Conservation (phyloP, 2,113 vertebrate species). For the Ifrita kowaldi region DNA sequence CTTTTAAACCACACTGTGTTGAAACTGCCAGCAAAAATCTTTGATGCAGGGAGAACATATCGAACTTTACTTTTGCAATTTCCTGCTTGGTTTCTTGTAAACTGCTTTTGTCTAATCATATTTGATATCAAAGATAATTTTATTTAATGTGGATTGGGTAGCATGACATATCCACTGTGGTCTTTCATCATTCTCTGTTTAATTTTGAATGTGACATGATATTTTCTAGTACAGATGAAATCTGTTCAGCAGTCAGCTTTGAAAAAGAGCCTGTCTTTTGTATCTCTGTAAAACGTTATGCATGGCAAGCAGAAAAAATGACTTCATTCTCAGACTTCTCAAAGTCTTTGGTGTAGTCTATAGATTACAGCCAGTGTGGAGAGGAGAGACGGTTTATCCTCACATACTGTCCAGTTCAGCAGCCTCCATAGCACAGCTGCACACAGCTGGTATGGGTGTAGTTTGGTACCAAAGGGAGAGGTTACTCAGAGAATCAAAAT, state of each 20-base stretch:
- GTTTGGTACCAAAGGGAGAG: background rate
- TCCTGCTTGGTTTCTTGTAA: background rate
- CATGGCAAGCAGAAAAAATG: background rate
- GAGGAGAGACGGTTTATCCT: background rate
- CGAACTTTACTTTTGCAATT: background rate
- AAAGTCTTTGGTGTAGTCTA: background rate
- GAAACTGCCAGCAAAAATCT: background rate
- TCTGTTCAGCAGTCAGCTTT: background rate
- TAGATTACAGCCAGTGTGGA: background rate
- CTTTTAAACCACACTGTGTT: background rate
- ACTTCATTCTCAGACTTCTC: background rate
- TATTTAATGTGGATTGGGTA: background rate
- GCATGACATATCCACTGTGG: background rate
- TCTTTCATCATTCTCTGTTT: conserved; percentile 1
- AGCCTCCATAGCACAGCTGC: background rate
- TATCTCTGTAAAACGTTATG: background rate
- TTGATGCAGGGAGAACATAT: background rate
- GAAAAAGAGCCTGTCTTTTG: background rate
- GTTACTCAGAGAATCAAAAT: background rate
- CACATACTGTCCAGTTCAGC: background rate
- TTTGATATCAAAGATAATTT: background rate
- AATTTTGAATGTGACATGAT: background rate
- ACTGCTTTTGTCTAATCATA: conserved; percentile 3
- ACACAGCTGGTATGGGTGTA: background rate
- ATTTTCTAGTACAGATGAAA: conserved; percentile 1